Base-by-base conservation (phyloP, 2,888 invertebrate species). In the Dioctria rufipes region DNA sequence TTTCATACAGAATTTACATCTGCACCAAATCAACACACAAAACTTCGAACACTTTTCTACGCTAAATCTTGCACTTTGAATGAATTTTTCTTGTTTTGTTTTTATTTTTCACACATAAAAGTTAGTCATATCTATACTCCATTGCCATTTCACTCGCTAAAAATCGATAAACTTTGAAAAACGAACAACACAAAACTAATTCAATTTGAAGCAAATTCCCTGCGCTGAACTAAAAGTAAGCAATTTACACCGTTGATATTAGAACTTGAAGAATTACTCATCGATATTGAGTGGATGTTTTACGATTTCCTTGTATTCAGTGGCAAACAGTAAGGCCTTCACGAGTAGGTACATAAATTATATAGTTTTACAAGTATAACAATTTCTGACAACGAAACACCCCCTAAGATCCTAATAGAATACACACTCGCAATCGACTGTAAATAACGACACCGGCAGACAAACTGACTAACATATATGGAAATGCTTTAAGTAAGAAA, bases 161-260 rank as follows among this genome's bases (percentile, higher is more conserved):
- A 79, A 79, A 79, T 79, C 79, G 67, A 79, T 79, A 79, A 67
- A 79, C 58, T 51, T 66, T 79, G 75, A 75, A 75, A 43, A 49
- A 8, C 11, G 9, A 71, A 54, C 5, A 71, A 54, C 5, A 13
- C 6, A 40, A 40, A 40, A 6, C 39, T 75, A 75, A 75, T 75
- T 60, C 75, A 75, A 75, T 75, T 75, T 25, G 0, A 54, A 49
- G 6, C 3, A 11, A 11, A 54, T 71, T 71, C 51, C 54, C n/a
- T 54, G 13, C 5, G 39, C 43, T 54, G 4, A 4, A 54, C 51
- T 37, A 51, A 51, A n/a, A 25, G 42, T 13, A 39, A 51, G 6
- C 39, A 40, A 71, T 60, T 60, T 60, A 9, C n/a, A 60, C 60
- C n/a, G 60, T 60, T n/a, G n/a, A 60, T 13, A 25, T 1, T 25